These are phyloP conservation scores for Siniperca chuatsi DNA, from an alignment of 2,113 vertebrate species.

Conservation along the genomic window DNA sequence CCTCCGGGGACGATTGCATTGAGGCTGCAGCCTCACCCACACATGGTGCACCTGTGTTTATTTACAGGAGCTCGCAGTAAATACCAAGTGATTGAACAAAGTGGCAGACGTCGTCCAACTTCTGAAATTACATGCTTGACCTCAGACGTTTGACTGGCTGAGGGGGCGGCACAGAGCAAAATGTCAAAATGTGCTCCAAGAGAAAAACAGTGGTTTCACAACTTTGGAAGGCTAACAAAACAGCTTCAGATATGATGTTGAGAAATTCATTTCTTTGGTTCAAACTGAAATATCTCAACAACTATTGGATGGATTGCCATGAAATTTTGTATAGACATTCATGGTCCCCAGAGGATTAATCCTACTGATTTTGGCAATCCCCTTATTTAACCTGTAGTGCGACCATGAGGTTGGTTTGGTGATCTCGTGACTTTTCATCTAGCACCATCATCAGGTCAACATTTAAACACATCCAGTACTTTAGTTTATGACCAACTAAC, in stretches of 20 bases:
- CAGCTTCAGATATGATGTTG: slow-evolving; percentile 23
- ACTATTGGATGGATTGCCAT: neutral
- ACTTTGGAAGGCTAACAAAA: slow-evolving; percentile 36
- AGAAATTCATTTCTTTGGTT: slow-evolving; percentile 6
- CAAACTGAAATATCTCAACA: neutral
- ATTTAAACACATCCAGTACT: too few species aligned
- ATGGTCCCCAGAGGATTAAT: neutral
- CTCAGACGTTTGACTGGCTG: slow-evolving; percentile 60
- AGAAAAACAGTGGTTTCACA: slow-evolving; percentile 59
- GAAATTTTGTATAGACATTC: neutral
- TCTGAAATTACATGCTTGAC: slow-evolving; percentile 76
- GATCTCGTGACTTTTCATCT: neutral
- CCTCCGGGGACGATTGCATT: slow-evolving; percentile 30
- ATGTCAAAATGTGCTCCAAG: slow-evolving; percentile 47
- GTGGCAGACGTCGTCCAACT: slow-evolving; percentile 51
- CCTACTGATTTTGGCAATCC: neutral
- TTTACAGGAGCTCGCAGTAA: slow-evolving; percentile 64
- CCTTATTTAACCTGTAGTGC: neutral
- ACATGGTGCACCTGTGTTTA: slow-evolving; percentile 80
- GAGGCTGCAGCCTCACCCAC: slow-evolving; percentile 49
- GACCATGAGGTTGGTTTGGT: neutral
- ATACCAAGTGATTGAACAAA: slow-evolving; percentile 69
- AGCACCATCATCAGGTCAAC: neutral
- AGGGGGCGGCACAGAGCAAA: slow-evolving; percentile 15
- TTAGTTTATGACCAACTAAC: neutral